Evolutionary conservation across 2,888 invertebrate genomes (phyloP).

Genomic region (Trachelus iudaicus): DNA sequence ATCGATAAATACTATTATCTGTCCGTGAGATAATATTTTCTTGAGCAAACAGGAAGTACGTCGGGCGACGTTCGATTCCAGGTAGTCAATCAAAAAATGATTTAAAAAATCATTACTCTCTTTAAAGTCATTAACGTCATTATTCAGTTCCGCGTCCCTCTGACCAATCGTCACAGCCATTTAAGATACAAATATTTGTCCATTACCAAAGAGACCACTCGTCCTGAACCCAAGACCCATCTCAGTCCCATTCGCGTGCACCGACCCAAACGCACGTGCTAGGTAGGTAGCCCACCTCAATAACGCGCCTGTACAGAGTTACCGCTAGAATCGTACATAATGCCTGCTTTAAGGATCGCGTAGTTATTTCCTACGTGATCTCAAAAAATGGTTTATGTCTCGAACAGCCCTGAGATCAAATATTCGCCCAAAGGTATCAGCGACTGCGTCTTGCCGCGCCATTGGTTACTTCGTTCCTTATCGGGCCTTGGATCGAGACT

Average conservation of each 20-base stretch:
- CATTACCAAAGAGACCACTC: background rate
- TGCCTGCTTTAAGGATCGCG: background rate
- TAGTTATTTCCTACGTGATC: background rate
- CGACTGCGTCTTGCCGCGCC: background rate
- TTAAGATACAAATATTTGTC: background rate
- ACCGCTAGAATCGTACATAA: background rate
- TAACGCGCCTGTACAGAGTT: background rate
- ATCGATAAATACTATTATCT: background rate
- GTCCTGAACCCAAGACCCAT: background rate
- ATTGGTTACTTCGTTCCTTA: background rate
- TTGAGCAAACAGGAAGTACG: background rate
- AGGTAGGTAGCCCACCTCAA: background rate
- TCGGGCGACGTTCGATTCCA: background rate
- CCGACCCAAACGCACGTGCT: background rate
- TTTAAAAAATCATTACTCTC: background rate
- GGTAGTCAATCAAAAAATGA: background rate
- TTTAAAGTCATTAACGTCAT: background rate
- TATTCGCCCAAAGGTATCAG: background rate
- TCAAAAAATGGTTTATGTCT: background rate
- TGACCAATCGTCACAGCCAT: background rate
- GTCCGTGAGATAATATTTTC: background rate
- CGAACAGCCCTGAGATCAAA: slow-evolving; percentile 2
- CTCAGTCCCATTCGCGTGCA: background rate
- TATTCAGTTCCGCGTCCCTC: background rate
- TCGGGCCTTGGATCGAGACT: slow-evolving; percentile 4